Base-by-base conservation (phyloP, 1,140 invertebrate genomes). In the Metopolophium dirhodum region DNA sequence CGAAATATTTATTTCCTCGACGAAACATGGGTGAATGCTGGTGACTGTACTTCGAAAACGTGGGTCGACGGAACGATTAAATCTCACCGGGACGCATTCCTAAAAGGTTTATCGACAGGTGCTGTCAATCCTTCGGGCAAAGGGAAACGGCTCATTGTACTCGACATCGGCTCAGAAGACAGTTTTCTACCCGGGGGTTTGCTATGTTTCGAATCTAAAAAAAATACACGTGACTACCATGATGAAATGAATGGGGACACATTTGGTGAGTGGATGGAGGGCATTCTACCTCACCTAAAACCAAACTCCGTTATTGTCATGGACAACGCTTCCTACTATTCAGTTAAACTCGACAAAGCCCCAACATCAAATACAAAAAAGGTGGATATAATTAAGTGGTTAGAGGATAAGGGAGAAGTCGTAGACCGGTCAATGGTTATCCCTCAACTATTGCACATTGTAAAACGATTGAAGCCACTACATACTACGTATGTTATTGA, bases 11-110 rank as follows among this genome's bases (percentile, higher is more conserved):
- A 61, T 68, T 91, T 41, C 57, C 51, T 68, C 26, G 90, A 91
- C 90, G 90, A 91, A 77, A 91, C 90, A 68, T 91, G 90, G 90
- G 54, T 91, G 23, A 91, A 91, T 68, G 49, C 49, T 41, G 37
- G 90, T 6, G 51, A 91, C 35, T 41, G 37, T 68, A 77, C 26
- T 7, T 30, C 49, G 26, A 54, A 61, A 57, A 41, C 54, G 90
- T 91, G 90, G 90, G 49, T 61, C 26, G 90, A 77, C 61, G 22
- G 2, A 54, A 61, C 90, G 35, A 61, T 91, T 3, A 61, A 77
- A 91, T 91, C 57, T 54, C 51, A 91, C 37, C 49, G 57, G n/a
- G 90, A 91, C 35, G 90, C 90, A 30, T 91, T 91, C 35, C 23
- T 91, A 41, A 51, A 61, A 61, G 90, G 90, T 61, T 30, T 91